Evolutionary conservation across 2,113 vertebrate species (phyloP).

Genomic region (Aptenodytes patagonicus): DNA sequence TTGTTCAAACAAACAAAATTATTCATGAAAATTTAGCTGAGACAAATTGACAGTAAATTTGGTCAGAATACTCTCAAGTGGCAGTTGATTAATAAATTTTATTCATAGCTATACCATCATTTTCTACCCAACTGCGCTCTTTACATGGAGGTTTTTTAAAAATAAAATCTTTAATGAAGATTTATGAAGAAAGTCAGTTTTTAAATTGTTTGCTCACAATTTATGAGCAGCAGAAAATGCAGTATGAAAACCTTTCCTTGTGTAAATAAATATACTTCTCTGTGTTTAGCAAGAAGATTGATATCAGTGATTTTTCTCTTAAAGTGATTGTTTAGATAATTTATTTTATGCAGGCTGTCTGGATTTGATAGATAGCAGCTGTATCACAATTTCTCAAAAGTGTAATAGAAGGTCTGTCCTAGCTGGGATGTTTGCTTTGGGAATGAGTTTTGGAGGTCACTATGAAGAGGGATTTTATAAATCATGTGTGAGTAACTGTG

Average conservation of each 20-base stretch:
- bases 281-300: not conserved
- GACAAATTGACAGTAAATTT: not conserved
- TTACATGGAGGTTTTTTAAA: not conserved
- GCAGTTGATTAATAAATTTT: not conserved
- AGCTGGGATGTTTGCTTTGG: not conserved
- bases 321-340: slow-evolving; percentile 16
- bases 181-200: slow-evolving; percentile 11
- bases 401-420: not conserved
- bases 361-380: slow-evolving; percentile 23
- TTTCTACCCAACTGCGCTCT: not conserved
- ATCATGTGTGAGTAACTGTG: not conserved
- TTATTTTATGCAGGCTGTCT: slow-evolving; percentile 14
- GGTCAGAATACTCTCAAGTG: not conserved
- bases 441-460: not conserved
- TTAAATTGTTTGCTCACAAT: not conserved
- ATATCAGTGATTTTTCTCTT: slow-evolving; percentile 29
- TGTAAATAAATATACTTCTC: not conserved
- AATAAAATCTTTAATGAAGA: not conserved
- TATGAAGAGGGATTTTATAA: not conserved
- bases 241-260: not conserved
- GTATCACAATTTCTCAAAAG: not conserved
- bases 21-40: not conserved
- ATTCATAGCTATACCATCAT: not conserved
- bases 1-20: not conserved
- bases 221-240: slow-evolving; percentile 14